Evolutionary conservation across 2,113 vertebrate species (phyloP), one percentile per base, ranked within the genome.

Genomic region (Sinocyclocheilus anophthalmus): DNA sequence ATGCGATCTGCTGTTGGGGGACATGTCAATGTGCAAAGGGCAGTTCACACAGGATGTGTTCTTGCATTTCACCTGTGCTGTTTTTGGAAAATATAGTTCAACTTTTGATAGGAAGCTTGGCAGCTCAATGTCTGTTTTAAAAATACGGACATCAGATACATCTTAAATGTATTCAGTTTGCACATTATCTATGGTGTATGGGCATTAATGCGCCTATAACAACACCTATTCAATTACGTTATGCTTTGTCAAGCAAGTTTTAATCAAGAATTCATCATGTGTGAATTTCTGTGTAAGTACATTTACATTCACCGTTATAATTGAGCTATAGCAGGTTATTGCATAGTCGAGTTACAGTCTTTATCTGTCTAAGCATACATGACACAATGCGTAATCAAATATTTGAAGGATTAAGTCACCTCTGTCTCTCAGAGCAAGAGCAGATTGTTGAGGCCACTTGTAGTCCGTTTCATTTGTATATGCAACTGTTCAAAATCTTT

Each of bases 1-100:
- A 85, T 83, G 84, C 48, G 50, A 61, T 33, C 70, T 80, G 48
- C 83, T 76, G 16, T 63, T 61, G 33, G 73, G 39, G 70, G 72
- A 48, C 48, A 30, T 13, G 24, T 10, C 5, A 50, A 67, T 50
- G 26, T 10, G 11, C 30, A 69, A 53, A 22, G 30, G 20, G 37
- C 26, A 1, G 12, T 45, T 42, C 42, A 42, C 42, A 42, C 8
- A 42, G 42, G 42, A 10, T 45, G 42, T 45, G 42, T 45, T 45
- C 8, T 45, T 45, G 7, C 7, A 42, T 42, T 42, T 42, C 42
- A 42, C 42, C 42, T 42, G 20, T 14, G n/a, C 39, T n/a, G 39
- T 75, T 37, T 75, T 42, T 45, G 24, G 26, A 65, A 14, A 24
- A 14, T 65, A 30, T 65, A 65, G 11, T 65, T 65, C 4, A 9